phyloP scores from a whole-genome alignment of 2,113 vertebrate genomes.

The Mirounga angustirostris region DNA sequence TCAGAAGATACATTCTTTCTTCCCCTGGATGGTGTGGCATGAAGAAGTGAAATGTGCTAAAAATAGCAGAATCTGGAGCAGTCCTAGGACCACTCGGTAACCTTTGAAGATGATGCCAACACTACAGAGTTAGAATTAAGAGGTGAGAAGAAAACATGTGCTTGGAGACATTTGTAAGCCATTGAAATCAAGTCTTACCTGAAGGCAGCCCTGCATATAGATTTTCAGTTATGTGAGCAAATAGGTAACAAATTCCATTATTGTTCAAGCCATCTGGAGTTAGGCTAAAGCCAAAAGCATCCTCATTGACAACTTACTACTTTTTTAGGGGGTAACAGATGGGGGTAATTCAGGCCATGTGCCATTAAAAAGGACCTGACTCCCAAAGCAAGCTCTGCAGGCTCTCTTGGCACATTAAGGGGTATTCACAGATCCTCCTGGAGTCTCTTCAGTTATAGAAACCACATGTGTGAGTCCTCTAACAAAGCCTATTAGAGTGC shows the following conservation, averaged over 20 bases:
- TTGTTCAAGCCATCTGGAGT: background rate
- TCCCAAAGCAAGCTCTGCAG: background rate
- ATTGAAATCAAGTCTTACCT: background rate
- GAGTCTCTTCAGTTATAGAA: conserved; percentile 23
- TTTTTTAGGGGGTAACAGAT: background rate
- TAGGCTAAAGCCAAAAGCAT: background rate
- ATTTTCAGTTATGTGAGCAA: background rate
- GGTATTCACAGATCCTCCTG: background rate
- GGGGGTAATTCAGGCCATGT: background rate
- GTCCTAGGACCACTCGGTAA: background rate
- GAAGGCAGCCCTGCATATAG: background rate
- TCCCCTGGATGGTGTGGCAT: background rate
- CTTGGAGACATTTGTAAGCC: background rate
- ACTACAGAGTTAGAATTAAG: background rate
- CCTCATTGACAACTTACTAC: background rate
- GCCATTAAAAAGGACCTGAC: background rate
- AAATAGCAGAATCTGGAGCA: background rate
- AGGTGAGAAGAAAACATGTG: background rate
- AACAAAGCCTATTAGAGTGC: background rate
- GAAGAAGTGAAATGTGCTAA: background rate
- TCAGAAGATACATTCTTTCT: background rate
- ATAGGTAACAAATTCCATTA: background rate
- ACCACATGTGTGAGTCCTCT: background rate
- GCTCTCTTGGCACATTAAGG: background rate
- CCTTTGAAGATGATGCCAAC: background rate